Evolutionary conservation across 30 jellyfish, hydroid and myxozoan genomes (phyloP).

Genomic region (Mastigias papua): DNA sequence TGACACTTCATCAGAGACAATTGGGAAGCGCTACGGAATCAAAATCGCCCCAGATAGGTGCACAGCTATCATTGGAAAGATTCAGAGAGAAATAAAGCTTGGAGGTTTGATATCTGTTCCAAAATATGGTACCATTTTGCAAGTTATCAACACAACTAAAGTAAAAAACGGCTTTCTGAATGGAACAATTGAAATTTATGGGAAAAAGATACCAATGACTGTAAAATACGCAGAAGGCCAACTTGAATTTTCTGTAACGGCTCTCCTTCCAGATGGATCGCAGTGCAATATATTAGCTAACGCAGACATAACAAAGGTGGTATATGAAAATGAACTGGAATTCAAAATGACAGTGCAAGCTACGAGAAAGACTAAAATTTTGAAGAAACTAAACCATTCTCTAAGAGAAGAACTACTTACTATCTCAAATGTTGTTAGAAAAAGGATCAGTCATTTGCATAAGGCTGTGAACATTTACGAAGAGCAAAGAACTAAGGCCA

Average conservation of each 20-base stretch:
- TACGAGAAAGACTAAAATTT: background rate
- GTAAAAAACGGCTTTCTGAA: slow-evolving; percentile 25
- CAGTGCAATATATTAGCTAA: background rate
- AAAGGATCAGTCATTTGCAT: slow-evolving; percentile 14
- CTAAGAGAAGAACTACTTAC: slow-evolving; percentile 14
- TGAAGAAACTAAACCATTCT: slow-evolving; percentile 15
- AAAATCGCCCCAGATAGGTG: background rate
- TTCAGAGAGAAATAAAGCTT: background rate
- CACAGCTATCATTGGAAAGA: slow-evolving; percentile 14
- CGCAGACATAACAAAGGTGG: slow-evolving; percentile 21
- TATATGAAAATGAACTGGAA: slow-evolving; percentile 30
- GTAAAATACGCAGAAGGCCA: slow-evolving; percentile 26
- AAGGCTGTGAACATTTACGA: slow-evolving; percentile 22
- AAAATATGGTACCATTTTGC: slow-evolving; percentile 6
- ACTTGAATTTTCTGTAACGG: slow-evolving; percentile 18
- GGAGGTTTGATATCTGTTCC: slow-evolving; percentile 34
- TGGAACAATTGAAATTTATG: slow-evolving; percentile 50
- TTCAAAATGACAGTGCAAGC: slow-evolving; percentile 22
- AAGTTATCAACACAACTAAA: background rate
- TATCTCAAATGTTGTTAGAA: slow-evolving; percentile 6
- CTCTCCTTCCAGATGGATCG: slow-evolving; percentile 44
- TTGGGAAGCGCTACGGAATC: background rate
- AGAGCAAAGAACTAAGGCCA: background rate
- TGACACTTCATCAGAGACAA: background rate
- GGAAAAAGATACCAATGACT: background rate